These are phyloP conservation scores for Sebastes ruberrimus DNA, from an alignment of 2,797 vertebrate species.

Conservation along the genomic window DNA sequence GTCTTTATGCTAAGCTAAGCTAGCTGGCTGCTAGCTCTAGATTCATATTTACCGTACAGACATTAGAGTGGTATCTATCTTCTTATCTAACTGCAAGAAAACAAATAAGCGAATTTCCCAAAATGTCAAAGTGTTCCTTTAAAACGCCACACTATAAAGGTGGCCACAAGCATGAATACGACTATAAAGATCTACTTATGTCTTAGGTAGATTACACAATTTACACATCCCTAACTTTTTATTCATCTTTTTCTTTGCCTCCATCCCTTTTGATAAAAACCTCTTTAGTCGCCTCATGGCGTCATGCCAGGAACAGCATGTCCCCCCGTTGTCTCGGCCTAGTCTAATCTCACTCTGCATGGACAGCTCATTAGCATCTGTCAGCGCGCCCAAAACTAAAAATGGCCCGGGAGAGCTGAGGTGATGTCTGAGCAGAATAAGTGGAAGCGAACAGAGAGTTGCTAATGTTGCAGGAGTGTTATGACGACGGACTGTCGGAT, in stretches of 20 bases:
- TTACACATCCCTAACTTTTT: not conserved
- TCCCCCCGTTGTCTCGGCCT: slow-evolving; percentile 32
- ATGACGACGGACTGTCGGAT: slow-evolving; percentile 36
- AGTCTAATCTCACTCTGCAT: slow-evolving; percentile 51
- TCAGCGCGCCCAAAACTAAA: slow-evolving; percentile 46
- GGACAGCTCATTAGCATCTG: slow-evolving; percentile 61
- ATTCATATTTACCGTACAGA: not conserved
- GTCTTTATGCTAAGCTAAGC: not conserved
- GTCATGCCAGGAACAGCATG: slow-evolving; percentile 36
- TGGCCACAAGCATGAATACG: not conserved
- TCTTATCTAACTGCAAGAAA: not conserved
- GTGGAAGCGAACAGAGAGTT: slow-evolving; percentile 18
- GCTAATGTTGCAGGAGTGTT: slow-evolving; percentile 40
- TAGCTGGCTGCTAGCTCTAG: not conserved
- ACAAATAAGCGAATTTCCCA: not conserved
- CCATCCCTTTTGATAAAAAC: slow-evolving; percentile 5
- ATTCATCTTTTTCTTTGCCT: not conserved
- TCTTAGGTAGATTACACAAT: not conserved
- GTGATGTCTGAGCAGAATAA: slow-evolving; percentile 39
- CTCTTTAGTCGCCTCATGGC: slow-evolving; percentile 13
- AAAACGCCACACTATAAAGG: not conserved
- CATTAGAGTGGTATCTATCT: not conserved
- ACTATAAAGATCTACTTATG: not conserved
- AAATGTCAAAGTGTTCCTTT: not conserved
- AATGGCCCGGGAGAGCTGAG: slow-evolving; percentile 33